phyloP scores from a whole-genome alignment of 2,888 invertebrate species.

The Agrypnus murinus region DNA sequence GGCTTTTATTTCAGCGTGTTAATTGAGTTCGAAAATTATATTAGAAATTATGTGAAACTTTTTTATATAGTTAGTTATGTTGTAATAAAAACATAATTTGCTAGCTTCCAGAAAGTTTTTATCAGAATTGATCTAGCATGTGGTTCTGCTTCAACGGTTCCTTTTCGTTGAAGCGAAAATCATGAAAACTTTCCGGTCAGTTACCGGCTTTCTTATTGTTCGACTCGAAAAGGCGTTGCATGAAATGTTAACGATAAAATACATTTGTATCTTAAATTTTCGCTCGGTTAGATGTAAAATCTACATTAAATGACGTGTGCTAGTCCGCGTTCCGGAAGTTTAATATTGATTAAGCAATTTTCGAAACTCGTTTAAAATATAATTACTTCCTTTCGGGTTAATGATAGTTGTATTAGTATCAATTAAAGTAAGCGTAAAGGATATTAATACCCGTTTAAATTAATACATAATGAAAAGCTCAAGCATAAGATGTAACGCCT shows the following conservation, averaged over 20 bases:
- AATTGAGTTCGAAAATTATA: background rate
- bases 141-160: background rate
- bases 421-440: background rate
- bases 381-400: slow-evolving; percentile 13
- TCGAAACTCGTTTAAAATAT: slow-evolving; percentile 6
- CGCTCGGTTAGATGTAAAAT: background rate
- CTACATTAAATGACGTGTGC: background rate
- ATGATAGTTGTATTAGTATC: slow-evolving; percentile 14
- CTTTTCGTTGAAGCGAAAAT: background rate
- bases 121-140: slow-evolving; percentile 1
- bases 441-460: slow-evolving; percentile 21
- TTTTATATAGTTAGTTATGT: background rate
- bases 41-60: background rate
- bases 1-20: background rate
- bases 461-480: slow-evolving; percentile 3
- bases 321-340: background rate
- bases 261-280: background rate
- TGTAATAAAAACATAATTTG: background rate
- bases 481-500: slow-evolving; percentile 10
- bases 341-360: slow-evolving; percentile 20
- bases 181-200: slow-evolving; percentile 6
- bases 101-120: background rate
- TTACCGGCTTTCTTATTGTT: background rate
- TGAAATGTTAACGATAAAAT: background rate
- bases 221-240: background rate